Evolutionary conservation across 1,140 invertebrate genomes (phyloP), one percentile per base, ranked within the genome.

Genomic region (Anastrepha obliqua): DNA sequence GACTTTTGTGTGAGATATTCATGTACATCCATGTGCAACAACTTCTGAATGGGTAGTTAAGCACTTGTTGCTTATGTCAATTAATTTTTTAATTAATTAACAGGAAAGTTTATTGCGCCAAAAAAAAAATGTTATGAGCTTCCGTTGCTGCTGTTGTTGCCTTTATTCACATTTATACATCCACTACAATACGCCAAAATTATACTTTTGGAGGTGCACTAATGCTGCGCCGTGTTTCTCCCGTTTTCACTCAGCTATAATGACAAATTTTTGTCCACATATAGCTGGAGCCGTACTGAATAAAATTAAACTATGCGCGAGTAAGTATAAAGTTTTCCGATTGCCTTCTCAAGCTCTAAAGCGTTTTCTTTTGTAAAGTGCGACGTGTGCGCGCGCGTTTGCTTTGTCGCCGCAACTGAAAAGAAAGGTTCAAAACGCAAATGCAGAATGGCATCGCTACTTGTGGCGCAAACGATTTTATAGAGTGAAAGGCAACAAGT

Each of bases 391-490:
- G 88, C 70, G 42, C 74, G 78, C 47, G 60, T 86, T 64, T 87
- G 88, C 65, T 86, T 88, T 78, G 74, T 87, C 86, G 42, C 89
- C 87, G 59, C 47, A 20, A 81, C 89, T 87, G 91, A 90, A 91
- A 90, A 91, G 91, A 92, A 92, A 92, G 90, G 91, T 92, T 91
- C 91, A 90, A 90, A 90, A 89, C 89, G 89, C 90, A 87, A 89
- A 89, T 88, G 88, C 89, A 89, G 90, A 92, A 92, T 92, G 91
- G 91, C 85, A 65, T 60, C 87, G 89, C 88, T 90, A 91, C 90
- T 91, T 90, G 91, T 90, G 90, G 91, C 90, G 91, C 90, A 89
- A 90, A 90, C 90, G 89, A 91, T 92, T 92, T 92, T 92, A 92
- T 92, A 92, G 91, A 92, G 91, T 92, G 91, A 92, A 92, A 92